Evolutionary conservation across 2,797 vertebrate species (phyloP).

Genomic region (Argentina silus): DNA sequence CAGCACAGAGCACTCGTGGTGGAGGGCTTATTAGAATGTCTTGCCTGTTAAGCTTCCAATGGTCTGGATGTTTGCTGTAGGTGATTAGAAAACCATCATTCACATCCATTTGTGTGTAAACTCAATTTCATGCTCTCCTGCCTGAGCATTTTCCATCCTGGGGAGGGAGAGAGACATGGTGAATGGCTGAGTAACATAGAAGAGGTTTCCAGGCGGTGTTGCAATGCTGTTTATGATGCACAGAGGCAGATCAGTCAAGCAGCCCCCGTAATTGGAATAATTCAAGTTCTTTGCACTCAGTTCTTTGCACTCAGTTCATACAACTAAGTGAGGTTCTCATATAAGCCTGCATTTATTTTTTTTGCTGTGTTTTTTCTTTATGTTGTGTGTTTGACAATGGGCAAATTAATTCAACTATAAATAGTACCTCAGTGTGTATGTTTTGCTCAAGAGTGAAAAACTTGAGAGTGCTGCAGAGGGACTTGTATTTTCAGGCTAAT

Average conservation of each 20-base stretch:
- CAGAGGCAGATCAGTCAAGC: not conserved
- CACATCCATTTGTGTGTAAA: constrained; percentile 65
- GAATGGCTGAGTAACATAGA: not conserved
- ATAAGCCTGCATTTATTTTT: not conserved
- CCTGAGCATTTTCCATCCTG: constrained; percentile 59
- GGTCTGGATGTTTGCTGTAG: constrained; percentile 65
- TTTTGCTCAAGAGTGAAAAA: not conserved
- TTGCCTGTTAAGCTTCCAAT: constrained; percentile 72
- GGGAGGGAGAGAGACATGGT: constrained; percentile 32
- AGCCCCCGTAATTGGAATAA: not conserved
- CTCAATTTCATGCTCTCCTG: constrained; percentile 74
- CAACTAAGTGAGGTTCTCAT: not conserved
- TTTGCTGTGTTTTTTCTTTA: not conserved
- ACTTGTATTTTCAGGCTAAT: constrained; percentile 1
- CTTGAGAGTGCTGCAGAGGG: not conserved
- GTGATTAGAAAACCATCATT: constrained; percentile 65
- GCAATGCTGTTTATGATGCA: not conserved
- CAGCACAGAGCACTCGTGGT: constrained; percentile 39
- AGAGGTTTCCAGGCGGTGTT: too few species aligned
- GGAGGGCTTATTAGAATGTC: constrained; percentile 59
- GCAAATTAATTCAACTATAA: not conserved
- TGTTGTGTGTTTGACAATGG: not conserved
- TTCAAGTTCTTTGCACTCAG: too few species aligned
- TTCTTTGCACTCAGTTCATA: too few species aligned
- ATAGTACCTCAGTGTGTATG: not conserved